phyloP scores from a whole-genome alignment of 2,888 invertebrate genomes.

The Aquatica leii region DNA sequence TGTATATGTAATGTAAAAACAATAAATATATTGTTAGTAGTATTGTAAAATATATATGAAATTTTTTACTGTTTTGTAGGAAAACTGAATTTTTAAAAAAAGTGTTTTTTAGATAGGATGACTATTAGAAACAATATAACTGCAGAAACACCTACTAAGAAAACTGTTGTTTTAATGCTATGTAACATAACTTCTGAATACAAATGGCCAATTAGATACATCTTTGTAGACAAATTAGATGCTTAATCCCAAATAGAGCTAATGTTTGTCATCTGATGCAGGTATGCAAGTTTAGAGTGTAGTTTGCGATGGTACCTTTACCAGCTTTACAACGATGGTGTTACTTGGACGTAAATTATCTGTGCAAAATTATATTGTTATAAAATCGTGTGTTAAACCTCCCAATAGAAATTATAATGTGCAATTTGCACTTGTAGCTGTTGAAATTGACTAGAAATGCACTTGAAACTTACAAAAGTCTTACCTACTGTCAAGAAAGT shows the following conservation, averaged over 20 bases:
- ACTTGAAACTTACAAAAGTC: conserved; percentile 18
- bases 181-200: conserved; percentile 25
- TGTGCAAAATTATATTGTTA: conserved; percentile 3
- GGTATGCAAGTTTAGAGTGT: conserved; percentile 23
- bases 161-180: conserved; percentile 33
- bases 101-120: conserved; percentile 19
- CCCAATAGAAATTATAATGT: conserved; percentile 18
- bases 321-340: conserved; percentile 20
- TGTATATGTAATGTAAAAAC: too few relatives aligned
- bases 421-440: conserved; percentile 24
- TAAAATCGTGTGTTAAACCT: conserved; percentile 22
- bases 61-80: too few relatives aligned
- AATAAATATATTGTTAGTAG: too few relatives aligned
- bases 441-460: conserved; percentile 24
- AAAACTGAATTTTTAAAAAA: not conserved
- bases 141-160: conserved; percentile 25
- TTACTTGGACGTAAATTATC: conserved; percentile 17
- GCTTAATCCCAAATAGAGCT: conserved; percentile 18
- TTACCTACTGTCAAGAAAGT: conserved; percentile 6
- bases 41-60: too few relatives aligned
- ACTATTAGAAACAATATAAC: conserved; percentile 27
- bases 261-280: conserved; percentile 13
- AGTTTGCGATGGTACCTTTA: conserved; percentile 22
- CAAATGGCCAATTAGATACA: conserved; percentile 24
- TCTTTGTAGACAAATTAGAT: conserved; percentile 19